Percentiles rank a stretch among this genome's conserved stretches.
Conservation (phyloP, 92 coral and sea anemone genomes). For the Epizoanthus stellaris region DNA sequence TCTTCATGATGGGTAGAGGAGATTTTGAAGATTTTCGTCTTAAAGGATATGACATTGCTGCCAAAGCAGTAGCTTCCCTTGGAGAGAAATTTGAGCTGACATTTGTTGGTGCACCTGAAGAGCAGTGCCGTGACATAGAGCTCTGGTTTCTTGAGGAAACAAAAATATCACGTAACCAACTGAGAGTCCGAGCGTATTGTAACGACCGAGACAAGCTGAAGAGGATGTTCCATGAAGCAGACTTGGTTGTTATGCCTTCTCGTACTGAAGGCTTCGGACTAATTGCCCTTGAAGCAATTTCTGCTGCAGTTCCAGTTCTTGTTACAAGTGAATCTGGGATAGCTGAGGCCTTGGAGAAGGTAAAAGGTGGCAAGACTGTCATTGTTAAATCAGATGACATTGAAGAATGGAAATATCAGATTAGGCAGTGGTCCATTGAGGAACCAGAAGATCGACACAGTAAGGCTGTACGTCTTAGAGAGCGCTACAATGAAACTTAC, state of each 20-base stretch:
- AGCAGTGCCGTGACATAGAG: background rate
- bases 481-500: constrained; percentile 1
- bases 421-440: background rate
- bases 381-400: constrained; percentile 18
- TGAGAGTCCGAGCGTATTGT: too few relatives aligned
- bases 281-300: constrained; percentile 39
- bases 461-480: constrained; percentile 7
- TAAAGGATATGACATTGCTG: constrained; percentile 11
- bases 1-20: constrained; percentile 5
- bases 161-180: background rate
- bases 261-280: constrained; percentile 44
- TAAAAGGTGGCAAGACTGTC: background rate
- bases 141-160: background rate
- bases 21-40: constrained; percentile 1
- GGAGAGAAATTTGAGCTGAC: background rate
- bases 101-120: constrained; percentile 41
- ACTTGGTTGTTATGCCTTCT: background rate
- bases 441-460: constrained; percentile 20
- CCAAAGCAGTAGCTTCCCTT: too few relatives aligned
- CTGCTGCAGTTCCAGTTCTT: constrained; percentile 36
- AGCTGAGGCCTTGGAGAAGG: constrained; percentile 32
- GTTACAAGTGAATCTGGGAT: constrained; percentile 38
- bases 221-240: too few relatives aligned
- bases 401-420: constrained; percentile 2
- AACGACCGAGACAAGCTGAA: too few relatives aligned